phyloP scores from a whole-genome alignment of 30 jellyfish, hydroid and myxozoan genomes.

The Aurelia aurita region DNA sequence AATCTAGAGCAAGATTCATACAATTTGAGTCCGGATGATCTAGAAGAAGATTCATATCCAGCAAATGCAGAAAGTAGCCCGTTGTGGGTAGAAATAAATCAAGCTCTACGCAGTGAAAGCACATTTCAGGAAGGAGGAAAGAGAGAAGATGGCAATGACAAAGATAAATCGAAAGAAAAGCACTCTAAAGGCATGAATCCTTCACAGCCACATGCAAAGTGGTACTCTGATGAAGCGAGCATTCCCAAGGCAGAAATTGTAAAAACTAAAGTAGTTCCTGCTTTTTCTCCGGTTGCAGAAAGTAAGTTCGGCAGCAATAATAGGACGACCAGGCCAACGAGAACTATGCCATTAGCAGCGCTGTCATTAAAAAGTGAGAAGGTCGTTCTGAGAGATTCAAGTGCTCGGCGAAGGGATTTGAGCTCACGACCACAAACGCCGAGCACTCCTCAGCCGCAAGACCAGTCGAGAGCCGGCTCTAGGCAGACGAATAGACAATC shows the following conservation, averaged over 20 bases:
- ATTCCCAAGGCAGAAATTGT: conserved; percentile 10
- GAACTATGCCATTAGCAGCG: background rate
- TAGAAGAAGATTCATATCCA: background rate
- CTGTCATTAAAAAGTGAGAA: background rate
- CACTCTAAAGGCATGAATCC: background rate
- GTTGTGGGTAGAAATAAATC: background rate
- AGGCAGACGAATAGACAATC: background rate
- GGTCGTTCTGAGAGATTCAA: background rate
- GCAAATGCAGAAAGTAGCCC: background rate
- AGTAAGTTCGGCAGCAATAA: background rate
- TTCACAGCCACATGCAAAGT: background rate
- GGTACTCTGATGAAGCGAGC: background rate
- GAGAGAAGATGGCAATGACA: background rate
- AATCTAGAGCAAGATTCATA: background rate
- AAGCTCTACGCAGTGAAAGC: too few relatives aligned
- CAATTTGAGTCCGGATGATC: background rate
- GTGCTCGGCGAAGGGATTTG: background rate
- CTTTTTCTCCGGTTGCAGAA: background rate
- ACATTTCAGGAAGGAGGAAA: background rate
- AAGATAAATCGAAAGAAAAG: background rate
- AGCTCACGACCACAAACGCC: background rate
- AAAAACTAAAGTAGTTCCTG: conserved; percentile 53
- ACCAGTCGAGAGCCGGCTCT: background rate
- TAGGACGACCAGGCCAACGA: background rate
- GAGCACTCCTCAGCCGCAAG: background rate